phyloP scores from a whole-genome alignment of 2,888 invertebrate species.

The Aphidius colemani region DNA sequence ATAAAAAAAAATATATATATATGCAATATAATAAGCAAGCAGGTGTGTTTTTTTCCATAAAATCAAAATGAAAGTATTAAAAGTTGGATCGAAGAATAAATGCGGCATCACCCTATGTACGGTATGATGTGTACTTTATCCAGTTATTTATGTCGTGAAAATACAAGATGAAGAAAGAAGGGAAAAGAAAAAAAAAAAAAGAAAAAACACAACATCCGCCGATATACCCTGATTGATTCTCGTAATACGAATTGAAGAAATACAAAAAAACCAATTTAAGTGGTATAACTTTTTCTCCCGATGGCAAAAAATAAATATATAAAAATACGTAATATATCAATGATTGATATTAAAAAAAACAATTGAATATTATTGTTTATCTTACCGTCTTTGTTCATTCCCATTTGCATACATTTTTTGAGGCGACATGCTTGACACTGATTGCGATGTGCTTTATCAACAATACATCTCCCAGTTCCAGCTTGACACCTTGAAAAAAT shows the following conservation, averaged over 20 bases:
- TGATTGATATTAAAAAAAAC: conserved; percentile 32
- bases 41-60: conserved; percentile 18
- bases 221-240: conserved; percentile 37
- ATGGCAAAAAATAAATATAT: too few species aligned
- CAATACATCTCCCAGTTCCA: conserved; percentile 94
- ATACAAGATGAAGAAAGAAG: conserved; percentile 13
- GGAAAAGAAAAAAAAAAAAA: too few species aligned
- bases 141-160: conserved; percentile 49
- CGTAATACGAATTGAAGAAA: conserved; percentile 33
- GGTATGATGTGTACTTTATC: conserved; percentile 40
- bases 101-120: conserved; percentile 30
- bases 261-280: conserved; percentile 2
- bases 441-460: conserved; percentile 98
- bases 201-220: too few species aligned
- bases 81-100: conserved; percentile 48
- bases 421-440: conserved; percentile 98
- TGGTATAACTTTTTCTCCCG: too few species aligned
- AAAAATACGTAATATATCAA: too few species aligned
- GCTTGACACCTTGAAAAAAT: conserved; percentile 88
- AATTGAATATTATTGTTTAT: conserved; percentile 28
- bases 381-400: conserved; percentile 99
- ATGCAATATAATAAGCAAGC: conserved; percentile 28
- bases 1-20: neutral
- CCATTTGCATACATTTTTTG: conserved; percentile 97
- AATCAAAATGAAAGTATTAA: conserved; percentile 46